Evolutionary conservation across 2,797 vertebrate genomes (phyloP).

Genomic region (Peromyscus nudipes): DNA sequence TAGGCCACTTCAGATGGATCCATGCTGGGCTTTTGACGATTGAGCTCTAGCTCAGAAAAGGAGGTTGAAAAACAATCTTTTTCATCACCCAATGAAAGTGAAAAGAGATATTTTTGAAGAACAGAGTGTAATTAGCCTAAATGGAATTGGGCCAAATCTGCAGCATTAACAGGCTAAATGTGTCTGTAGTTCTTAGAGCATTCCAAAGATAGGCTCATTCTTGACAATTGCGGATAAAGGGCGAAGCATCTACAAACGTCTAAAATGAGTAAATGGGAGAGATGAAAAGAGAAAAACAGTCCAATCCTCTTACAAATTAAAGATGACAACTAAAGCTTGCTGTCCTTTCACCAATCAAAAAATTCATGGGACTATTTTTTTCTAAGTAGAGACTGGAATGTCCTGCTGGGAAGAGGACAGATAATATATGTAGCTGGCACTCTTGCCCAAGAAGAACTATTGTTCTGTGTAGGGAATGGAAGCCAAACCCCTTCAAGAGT

Average conservation of each 20-base stretch:
- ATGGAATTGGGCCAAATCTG: constrained; percentile 72
- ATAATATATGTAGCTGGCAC: constrained; percentile 84
- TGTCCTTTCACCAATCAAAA: background rate
- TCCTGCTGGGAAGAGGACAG: constrained; percentile 83
- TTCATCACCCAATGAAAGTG: constrained; percentile 74
- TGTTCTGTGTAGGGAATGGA: constrained; percentile 55
- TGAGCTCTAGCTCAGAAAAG: constrained; percentile 65
- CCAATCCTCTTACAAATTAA: constrained; percentile 61
- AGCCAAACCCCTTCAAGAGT: constrained; percentile 68
- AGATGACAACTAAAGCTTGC: constrained; percentile 43
- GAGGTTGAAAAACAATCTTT: constrained; percentile 75
- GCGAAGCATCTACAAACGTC: constrained; percentile 29
- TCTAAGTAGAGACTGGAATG: constrained; percentile 79
- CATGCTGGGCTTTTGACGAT: constrained; percentile 79
- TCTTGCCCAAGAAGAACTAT: constrained; percentile 75
- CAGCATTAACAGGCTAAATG: constrained; percentile 62
- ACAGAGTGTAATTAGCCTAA: constrained; percentile 75
- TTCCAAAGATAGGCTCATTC: constrained; percentile 47
- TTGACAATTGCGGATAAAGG: constrained; percentile 45
- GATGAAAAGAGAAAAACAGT: constrained; percentile 37
- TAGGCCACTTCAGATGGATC: constrained; percentile 66
- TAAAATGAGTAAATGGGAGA: constrained; percentile 36
- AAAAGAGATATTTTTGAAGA: constrained; percentile 63
- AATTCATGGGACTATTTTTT: constrained; percentile 80
- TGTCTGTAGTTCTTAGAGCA: constrained; percentile 14